These are phyloP conservation scores for Poecile montanus DNA, from an alignment of 2,797 vertebrate genomes.

Conservation along the genomic window DNA sequence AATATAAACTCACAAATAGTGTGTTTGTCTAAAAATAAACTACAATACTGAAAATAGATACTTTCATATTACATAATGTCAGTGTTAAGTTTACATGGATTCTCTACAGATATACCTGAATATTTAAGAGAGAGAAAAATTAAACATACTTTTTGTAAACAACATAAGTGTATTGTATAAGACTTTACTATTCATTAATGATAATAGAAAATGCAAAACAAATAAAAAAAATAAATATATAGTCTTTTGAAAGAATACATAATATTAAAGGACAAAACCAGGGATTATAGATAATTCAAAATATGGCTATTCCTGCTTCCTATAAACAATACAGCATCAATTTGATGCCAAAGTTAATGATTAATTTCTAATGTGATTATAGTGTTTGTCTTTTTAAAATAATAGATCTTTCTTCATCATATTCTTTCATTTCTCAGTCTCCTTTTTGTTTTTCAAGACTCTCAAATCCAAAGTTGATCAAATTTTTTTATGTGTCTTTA, in stretches of 20 bases:
- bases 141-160: not conserved
- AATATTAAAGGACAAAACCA: fast-evolving
- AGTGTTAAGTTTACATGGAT: not conserved
- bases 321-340: not conserved
- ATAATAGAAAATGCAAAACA: not conserved
- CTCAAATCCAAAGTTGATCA: not conserved
- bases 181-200: not conserved
- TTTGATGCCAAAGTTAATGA: not conserved
- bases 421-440: not conserved
- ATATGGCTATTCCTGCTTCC: not conserved
- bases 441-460: not conserved
- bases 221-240: not conserved
- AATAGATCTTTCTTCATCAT: not conserved
- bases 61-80: not conserved
- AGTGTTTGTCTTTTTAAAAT: not conserved
- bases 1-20: not conserved
- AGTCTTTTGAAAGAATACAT: not conserved
- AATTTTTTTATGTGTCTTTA: not conserved
- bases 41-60: not conserved
- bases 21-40: not conserved
- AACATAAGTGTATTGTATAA: not conserved
- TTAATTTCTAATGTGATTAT: not conserved
- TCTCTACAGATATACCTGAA: not conserved
- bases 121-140: not conserved
- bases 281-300: not conserved